Evolutionary conservation across 1,140 invertebrate genomes (phyloP), one percentile per base, ranked within the genome.

Genomic region (Cephus cinctus): DNA sequence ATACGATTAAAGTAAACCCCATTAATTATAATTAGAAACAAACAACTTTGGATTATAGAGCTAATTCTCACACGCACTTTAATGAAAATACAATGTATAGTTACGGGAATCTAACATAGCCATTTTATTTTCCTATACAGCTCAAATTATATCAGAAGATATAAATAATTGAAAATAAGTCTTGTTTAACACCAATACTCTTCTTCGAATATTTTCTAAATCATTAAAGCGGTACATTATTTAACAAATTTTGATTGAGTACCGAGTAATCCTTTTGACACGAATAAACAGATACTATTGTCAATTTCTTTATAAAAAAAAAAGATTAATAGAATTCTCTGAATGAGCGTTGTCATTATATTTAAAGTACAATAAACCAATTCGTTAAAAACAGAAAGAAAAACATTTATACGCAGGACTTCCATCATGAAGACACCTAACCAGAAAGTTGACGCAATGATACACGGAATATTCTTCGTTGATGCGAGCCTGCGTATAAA

Each of bases 1-100:
- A n/a, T n/a, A n/a, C n/a, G n/a, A n/a, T 5, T 15, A 36, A 15
- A 12, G 15, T 11, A 30, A 35, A 45, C 40, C 44, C 41, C 39
- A 36, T n/a, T 45, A 41, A 50, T 52, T 18, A 48, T 45, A 39
- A 47, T 56, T 43, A 57, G 57, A 49, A 61, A 63, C 48, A 56
- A 59, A 59, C 46, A 61, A 63, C 48, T 62, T 62, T 60, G 44
- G 54, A 64, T 65, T 51, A 49, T 25, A 47, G 57, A 60, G 48
- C 53, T 51, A 50, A 63, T 57, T 51, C 25, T 52, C 36, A 57
- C 48, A 57, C 54, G 46, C 16, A 11, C 22, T 43, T 52, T 49
- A 47, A 47, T 44, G 22, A 53, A 20, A 47, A 59, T 20, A 44
- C 47, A 42, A 44, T 18, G 30, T 59, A 59, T 43, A 60, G 19